A percentile compares a stretch with the other conserved stretches of the same genome.
Conservation (phyloP, 2,113 vertebrate genomes). For the Notechis scutatus region DNA sequence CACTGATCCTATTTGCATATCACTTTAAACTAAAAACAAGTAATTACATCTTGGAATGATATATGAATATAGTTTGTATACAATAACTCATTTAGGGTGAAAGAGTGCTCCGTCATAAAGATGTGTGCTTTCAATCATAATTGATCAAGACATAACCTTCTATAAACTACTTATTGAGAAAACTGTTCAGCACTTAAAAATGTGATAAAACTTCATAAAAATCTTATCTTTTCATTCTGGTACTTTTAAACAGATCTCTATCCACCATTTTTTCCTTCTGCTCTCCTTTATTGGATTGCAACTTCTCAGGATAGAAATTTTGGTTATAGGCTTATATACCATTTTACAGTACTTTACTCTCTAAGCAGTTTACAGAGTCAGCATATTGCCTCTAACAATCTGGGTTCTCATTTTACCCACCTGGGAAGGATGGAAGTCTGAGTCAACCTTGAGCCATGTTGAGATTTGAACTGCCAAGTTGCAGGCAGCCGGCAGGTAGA, state of each 20-base stretch:
- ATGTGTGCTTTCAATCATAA: background rate
- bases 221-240: background rate
- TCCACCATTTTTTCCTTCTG: background rate
- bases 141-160: background rate
- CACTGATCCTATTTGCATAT: background rate
- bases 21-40: background rate
- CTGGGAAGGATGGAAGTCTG: too few relatives aligned
- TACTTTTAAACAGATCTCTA: background rate
- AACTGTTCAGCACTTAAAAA: background rate
- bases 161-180: background rate
- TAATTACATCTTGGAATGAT: background rate
- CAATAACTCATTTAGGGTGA: background rate
- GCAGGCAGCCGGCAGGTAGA: too few relatives aligned
- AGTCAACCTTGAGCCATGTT: too few relatives aligned
- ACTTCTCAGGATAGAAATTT: too few relatives aligned
- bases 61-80: background rate
- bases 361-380: too few relatives aligned
- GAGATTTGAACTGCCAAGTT: too few relatives aligned
- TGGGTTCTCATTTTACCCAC: too few relatives aligned
- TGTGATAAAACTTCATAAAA: background rate
- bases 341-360: too few relatives aligned
- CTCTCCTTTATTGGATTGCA: background rate
- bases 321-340: background rate
- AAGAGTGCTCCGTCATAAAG: background rate
- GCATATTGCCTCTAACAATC: too few relatives aligned